Conservation (phyloP, 92 coral and sea anemone species). For the Heteractis magnifica region DNA sequence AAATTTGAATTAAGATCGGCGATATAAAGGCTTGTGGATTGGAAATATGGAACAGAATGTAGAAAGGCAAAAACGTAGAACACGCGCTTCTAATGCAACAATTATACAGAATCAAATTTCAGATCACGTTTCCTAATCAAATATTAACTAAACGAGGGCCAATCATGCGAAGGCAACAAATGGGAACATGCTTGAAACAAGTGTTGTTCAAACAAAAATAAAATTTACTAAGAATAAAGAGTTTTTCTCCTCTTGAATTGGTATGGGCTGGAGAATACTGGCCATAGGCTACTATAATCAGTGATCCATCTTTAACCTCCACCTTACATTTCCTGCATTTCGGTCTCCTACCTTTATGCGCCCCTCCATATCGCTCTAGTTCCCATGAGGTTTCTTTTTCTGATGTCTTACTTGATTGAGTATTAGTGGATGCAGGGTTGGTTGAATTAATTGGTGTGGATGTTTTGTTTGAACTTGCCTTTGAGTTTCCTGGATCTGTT, state of each 20-base stretch:
- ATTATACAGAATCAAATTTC: no score
- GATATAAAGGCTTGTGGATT: no score
- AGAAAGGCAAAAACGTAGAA: no score
- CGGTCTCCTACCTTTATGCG: conserved; percentile 30
- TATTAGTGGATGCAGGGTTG: not conserved
- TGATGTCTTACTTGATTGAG: not conserved
- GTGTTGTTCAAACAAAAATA: conserved; percentile 37
- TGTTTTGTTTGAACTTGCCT: not conserved
- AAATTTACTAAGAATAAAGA: conserved; percentile 39
- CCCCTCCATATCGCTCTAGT: conserved; percentile 34
- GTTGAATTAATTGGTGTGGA: not conserved
- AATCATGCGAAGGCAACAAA: no score
- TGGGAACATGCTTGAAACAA: conserved; percentile 25
- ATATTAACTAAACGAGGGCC: no score
- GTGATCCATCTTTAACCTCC: conserved; percentile 22
- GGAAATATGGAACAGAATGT: no score
- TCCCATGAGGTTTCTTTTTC: conserved; percentile 22
- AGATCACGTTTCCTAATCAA: no score
- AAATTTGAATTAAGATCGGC: no score
- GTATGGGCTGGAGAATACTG: conserved; percentile 41
- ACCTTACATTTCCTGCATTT: conserved; percentile 29
- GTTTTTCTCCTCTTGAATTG: conserved; percentile 40
- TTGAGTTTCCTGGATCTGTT: conserved; percentile 1
- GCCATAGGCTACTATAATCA: conserved; percentile 33
- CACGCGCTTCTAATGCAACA: no score